Evolutionary conservation across 2,797 vertebrate species (phyloP), one percentile per base, ranked within the genome.

Genomic region (Scolopax bukidnonensis): DNA sequence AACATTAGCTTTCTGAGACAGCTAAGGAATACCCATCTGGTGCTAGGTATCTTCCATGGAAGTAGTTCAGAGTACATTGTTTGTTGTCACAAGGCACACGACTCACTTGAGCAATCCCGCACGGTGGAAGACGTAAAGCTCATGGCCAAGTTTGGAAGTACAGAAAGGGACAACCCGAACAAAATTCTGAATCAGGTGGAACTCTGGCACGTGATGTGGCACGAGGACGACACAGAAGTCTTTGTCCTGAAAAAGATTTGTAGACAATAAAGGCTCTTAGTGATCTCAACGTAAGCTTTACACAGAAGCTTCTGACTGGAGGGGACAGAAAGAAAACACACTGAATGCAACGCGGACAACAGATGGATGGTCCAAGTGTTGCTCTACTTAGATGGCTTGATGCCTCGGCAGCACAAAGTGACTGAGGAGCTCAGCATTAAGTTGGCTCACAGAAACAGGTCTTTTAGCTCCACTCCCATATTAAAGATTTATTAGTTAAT

Each of bases 61-160:
- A 47, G 50, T 11, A 77, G 45, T 9, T 38, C 32, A 40, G 45
- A 75, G 59, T 5, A 27, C 27, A 56, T 10, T 3, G 18, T 13
- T 38, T 11, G 15, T 15, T 56, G 57, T 28, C 47, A 43, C 1
- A 0, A 64, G 75, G 63, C 6, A 12, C 9, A 3, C 16, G 12
- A 95, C 98, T 98, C 96, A 99, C 99, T 96, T 98, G 91, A 99
- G 98, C 95, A 99, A 69, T 10, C 98, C 98, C 0, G 97, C 93
- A 1, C 98, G 98, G 95, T 98, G 99, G 89, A 98, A 98, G 83
- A 99, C 25, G 13, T 99, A 99, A 36, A 99, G 98, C 27, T 99
- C 98, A 1, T 76, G 97, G 4, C 93, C 84, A 24, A 98, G 88
- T 0, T n/a, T 97, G 86, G 97, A 97, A 80, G 86, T 80, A 56